Evolutionary conservation across 2,888 invertebrate species (phyloP).

Genomic region (Callyntrura sp.): DNA sequence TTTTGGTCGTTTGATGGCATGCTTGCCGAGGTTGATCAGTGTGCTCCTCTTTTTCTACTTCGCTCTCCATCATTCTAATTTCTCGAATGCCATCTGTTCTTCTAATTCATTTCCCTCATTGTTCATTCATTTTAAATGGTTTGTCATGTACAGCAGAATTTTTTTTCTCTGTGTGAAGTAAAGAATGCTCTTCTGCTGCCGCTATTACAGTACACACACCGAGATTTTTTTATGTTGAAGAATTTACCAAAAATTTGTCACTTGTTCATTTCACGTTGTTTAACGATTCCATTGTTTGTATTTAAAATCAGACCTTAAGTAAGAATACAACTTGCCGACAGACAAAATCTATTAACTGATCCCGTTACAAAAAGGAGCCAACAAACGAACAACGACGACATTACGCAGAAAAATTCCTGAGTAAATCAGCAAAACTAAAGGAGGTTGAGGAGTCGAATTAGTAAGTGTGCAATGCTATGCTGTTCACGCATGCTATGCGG

Average conservation of each 20-base stretch:
- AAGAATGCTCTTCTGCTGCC: neutral
- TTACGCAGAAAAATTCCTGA: conserved; percentile 35
- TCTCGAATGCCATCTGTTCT: conserved; percentile 44
- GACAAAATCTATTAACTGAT: neutral
- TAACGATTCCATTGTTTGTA: conserved; percentile 47
- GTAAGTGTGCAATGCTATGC: conserved; percentile 2
- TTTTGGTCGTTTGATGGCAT: neutral
- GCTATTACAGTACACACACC: no score
- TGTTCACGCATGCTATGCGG: conserved; percentile 38
- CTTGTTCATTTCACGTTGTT: conserved; percentile 44
- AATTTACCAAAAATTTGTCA: conserved; percentile 61
- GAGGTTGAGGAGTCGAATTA: neutral
- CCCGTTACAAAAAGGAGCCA: no score
- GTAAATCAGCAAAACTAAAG: conserved; percentile 35
- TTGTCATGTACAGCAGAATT: neutral
- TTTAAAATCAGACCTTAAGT: conserved; percentile 47
- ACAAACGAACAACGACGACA: neutral
- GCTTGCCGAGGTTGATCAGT: no score
- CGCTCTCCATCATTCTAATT: neutral
- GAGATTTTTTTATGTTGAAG: conserved; percentile 47
- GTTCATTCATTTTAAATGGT: conserved; percentile 26
- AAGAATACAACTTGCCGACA: neutral
- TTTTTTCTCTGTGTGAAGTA: conserved; percentile 2
- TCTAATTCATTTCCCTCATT: conserved; percentile 17
- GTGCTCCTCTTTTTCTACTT: neutral